A percentile compares a stretch with the other conserved stretches of the same genome.
Evolutionary conservation across 1,140 invertebrate species (phyloP).

Genomic region (Drosophila kepulauana): DNA sequence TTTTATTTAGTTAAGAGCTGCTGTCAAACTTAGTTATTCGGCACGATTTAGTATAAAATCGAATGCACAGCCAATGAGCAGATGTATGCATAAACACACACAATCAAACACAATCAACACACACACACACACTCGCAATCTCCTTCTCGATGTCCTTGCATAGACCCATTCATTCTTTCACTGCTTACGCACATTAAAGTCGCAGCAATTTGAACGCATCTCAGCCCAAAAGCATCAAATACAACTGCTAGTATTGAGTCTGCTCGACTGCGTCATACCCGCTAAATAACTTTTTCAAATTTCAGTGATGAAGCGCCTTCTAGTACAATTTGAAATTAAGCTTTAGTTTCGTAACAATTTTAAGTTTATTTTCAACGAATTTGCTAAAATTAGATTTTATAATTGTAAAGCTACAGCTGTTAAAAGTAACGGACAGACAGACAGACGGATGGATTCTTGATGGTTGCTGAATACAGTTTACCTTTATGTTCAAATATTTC

Average conservation of each 20-base stretch:
- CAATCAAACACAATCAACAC: background rate
- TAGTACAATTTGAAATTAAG: too few species aligned
- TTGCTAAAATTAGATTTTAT: too few species aligned
- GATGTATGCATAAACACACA: background rate
- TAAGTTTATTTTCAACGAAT: too few species aligned
- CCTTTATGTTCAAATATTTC: too few species aligned
- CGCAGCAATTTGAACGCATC: slow-evolving; percentile 14
- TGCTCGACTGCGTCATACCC: background rate
- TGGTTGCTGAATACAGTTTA: too few species aligned
- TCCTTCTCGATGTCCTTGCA: too few species aligned
- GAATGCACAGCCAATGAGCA: slow-evolving; percentile 33
- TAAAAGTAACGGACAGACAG: too few species aligned
- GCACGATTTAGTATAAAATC: slow-evolving; percentile 56
- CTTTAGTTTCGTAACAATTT: too few species aligned
- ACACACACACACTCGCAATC: slow-evolving; percentile 7
- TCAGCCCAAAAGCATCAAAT: slow-evolving; percentile 25
- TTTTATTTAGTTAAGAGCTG: slow-evolving; percentile 24
- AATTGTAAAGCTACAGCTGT: too few species aligned
- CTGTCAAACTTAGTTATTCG: slow-evolving; percentile 70
- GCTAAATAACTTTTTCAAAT: background rate
- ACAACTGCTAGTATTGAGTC: slow-evolving; percentile 34
- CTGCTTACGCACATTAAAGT: slow-evolving; percentile 30
- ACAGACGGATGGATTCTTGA: too few species aligned
- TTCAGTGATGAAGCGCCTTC: background rate
- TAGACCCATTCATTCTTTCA: too few species aligned